These are phyloP conservation scores for Aphelinus atriplicis DNA, from an alignment of 1,140 invertebrate genomes.

Conservation along the genomic window DNA sequence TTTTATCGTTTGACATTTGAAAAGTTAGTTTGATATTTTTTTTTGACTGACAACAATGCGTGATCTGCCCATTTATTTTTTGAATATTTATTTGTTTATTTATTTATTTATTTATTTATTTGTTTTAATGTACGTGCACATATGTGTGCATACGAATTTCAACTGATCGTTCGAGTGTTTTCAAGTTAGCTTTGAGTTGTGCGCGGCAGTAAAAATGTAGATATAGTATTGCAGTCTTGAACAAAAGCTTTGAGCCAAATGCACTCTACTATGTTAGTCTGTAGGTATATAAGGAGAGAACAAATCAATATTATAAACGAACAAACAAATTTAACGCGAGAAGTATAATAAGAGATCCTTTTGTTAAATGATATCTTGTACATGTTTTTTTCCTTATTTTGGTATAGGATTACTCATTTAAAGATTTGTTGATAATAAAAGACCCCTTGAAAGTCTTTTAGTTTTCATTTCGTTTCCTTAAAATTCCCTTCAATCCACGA, in stretches of 20 bases:
- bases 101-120: constrained; percentile 3
- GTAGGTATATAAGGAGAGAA: background rate
- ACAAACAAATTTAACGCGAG: constrained; percentile 13
- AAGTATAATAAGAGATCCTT: constrained; percentile 6
- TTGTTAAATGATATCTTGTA: constrained; percentile 28
- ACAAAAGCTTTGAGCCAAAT: constrained; percentile 24
- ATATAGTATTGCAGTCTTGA: background rate
- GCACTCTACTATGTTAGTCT: constrained; percentile 16
- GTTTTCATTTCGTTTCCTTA: constrained; percentile 40
- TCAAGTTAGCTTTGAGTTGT: background rate
- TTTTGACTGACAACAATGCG: background rate
- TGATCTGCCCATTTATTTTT: constrained; percentile 13
- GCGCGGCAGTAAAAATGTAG: background rate
- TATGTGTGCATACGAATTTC: no score
- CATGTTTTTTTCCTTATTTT: background rate
- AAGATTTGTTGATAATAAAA: constrained; percentile 37
- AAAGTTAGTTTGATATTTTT: background rate
- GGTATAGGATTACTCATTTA: constrained; percentile 17
- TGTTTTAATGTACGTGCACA: background rate
- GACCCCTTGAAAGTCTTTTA: constrained; percentile 46
- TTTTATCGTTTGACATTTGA: constrained; percentile 1
- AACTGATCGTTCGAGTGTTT: no score
- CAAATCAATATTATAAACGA: constrained; percentile 23
- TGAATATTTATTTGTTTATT: constrained; percentile 24
- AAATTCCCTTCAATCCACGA: constrained; percentile 1